Evolutionary conservation across 1,140 invertebrate genomes (phyloP), one percentile per base, ranked within the genome.

Genomic region (Drosophila arizonae): DNA sequence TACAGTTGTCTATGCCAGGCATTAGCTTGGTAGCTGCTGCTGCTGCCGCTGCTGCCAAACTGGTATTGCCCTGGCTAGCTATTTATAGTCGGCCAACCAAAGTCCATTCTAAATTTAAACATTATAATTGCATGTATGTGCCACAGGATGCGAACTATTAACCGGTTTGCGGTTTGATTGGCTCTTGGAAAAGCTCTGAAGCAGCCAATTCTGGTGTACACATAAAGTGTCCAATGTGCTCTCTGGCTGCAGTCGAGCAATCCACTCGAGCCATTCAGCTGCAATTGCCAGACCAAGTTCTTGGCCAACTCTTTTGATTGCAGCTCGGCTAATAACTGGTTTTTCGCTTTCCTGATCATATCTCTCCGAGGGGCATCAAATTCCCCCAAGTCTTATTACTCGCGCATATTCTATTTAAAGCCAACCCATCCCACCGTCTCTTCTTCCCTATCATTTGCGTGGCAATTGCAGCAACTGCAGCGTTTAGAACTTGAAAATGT

Each of bases 91-190:
- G 45, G 36, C 26, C 52, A 74, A 66, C 72, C 82, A 87, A 87
- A 87, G 82, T 88, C 76, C 82, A 88, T 87, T 87, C 82, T 87
- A 88, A 87, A 87, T 87, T 87, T 87, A 87, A 82, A 82, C 76
- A 66, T 79, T 79, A 87, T 57, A 69, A 66, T 67, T 63, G 58
- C 43, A 57, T 46, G 68, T 74, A 41, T 74, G 51, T 63, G 48
- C n/a, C 62, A 68, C 79, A 86, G 81, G 81, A 86, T 81, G 70
- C 72, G 60, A 50, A 69, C 84, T 79, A 87, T 86, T 78, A 86
- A 86, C 82, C 82, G 82, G 82, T 86, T 86, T 86, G 79, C 72
- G 43, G 77, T 82, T 75, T 87, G 79, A 87, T 86, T 86, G 82
- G 81, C 81, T 72, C 67, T 67, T 33, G 55, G 72, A 56, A 66